Percentiles rank a stretch among this genome's conserved stretches.
These are phyloP conservation scores for Hedya salicella DNA, from an alignment of 2,888 invertebrate species.

Conservation along the genomic window DNA sequence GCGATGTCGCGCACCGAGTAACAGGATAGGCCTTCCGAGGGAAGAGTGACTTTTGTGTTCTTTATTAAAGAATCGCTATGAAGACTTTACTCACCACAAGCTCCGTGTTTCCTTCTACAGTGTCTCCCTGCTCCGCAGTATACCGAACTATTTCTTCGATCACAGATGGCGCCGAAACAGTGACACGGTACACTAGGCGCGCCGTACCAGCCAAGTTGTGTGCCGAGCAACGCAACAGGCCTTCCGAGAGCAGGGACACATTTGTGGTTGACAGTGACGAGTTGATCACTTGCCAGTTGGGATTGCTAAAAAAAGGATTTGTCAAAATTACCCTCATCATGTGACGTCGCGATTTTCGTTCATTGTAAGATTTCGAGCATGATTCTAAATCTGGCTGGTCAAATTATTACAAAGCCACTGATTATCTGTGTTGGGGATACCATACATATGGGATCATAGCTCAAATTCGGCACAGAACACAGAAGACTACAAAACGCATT, in stretches of 20 bases:
- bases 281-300: constrained; percentile 62
- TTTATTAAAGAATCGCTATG: background rate
- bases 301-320: constrained; percentile 57
- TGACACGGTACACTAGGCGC: constrained; percentile 78
- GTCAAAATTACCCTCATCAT: no score
- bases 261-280: constrained; percentile 57
- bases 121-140: constrained; percentile 52
- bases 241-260: constrained; percentile 66
- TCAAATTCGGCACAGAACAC: no score
- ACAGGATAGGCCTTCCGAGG: no score
- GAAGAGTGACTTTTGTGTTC: no score
- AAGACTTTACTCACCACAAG: constrained; percentile 56
- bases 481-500: no score
- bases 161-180: constrained; percentile 66
- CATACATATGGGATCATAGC: no score
- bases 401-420: no score
- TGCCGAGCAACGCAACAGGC: constrained; percentile 85
- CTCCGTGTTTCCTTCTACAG: constrained; percentile 54
- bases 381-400: no score
- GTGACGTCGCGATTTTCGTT: no score
- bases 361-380: no score
- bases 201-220: constrained; percentile 85
- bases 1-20: no score
- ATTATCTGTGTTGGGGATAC: no score
- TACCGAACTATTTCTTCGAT: constrained; percentile 58